Evolutionary conservation across 2,797 vertebrate genomes (phyloP).

Genomic region (Phalanger gymnotis): DNA sequence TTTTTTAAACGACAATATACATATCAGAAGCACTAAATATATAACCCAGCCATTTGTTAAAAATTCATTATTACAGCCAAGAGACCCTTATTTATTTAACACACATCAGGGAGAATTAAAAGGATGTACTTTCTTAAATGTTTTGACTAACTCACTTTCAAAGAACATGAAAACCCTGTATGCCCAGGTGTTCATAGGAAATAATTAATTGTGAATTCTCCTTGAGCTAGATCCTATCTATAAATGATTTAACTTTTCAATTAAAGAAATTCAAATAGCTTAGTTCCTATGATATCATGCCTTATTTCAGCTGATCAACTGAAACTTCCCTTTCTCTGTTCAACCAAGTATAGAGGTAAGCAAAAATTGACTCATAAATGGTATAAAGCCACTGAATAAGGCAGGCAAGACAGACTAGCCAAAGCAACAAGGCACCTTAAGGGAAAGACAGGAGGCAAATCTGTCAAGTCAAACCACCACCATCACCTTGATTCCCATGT

Average conservation of each 20-base stretch:
- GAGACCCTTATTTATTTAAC: neutral
- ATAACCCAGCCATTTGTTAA: neutral
- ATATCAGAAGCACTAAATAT: neutral
- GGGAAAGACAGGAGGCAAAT: neutral
- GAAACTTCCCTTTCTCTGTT: slow-evolving; percentile 28
- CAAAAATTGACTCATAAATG: neutral
- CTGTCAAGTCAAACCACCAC: neutral
- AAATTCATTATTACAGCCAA: neutral
- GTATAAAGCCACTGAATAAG: neutral
- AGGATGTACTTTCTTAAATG: slow-evolving; percentile 38
- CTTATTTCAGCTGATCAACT: slow-evolving; percentile 57
- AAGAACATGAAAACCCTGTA: slow-evolving; percentile 2
- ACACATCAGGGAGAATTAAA: neutral
- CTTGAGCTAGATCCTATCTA: slow-evolving; percentile 10
- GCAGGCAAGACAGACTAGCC: neutral
- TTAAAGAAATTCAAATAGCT: slow-evolving; percentile 37
- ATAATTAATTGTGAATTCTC: slow-evolving; percentile 32
- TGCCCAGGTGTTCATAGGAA: slow-evolving; percentile 18
- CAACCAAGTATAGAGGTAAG: slow-evolving; percentile 44
- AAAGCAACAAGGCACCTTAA: no score
- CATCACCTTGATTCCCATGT: neutral
- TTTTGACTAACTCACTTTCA: slow-evolving; percentile 23
- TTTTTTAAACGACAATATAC: slow-evolving; percentile 3
- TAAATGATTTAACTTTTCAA: slow-evolving; percentile 30
- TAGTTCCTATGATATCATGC: slow-evolving; percentile 18